Evolutionary conservation across 1,140 invertebrate species (phyloP).

Genomic region (Muscidifurax raptorellus): DNA sequence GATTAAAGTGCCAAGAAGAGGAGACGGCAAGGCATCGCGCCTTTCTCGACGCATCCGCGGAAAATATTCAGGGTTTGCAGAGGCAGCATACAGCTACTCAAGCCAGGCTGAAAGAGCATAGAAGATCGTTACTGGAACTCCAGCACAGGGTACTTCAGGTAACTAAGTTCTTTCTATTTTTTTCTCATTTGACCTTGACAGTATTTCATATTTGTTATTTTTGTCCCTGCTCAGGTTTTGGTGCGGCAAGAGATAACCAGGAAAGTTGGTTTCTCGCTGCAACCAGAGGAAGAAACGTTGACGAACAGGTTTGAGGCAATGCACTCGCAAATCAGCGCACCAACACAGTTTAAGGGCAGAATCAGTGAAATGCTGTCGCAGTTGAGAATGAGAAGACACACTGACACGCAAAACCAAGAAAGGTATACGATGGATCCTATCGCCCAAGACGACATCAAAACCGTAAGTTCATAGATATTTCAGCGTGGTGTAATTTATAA

Average conservation of each 20-base stretch:
- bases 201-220: slow-evolving; percentile 18
- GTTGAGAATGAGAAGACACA: slow-evolving; percentile 85
- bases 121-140: slow-evolving; percentile 84
- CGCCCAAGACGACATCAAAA: slow-evolving; percentile 80
- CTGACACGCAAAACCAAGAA: slow-evolving; percentile 72
- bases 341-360: slow-evolving; percentile 94
- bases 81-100: slow-evolving; percentile 83
- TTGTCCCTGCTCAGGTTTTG: slow-evolving; percentile 80
- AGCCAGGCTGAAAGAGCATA: slow-evolving; percentile 84
- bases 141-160: slow-evolving; percentile 86
- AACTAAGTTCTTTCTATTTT: slow-evolving; percentile 35
- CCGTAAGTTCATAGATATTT: slow-evolving; percentile 69
- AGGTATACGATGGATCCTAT: slow-evolving; percentile 80
- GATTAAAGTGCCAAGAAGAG: slow-evolving; percentile 88
- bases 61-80: slow-evolving; percentile 85
- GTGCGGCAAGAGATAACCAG: slow-evolving; percentile 90
- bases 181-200: neutral
- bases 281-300: slow-evolving; percentile 92
- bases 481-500: neutral
- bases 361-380: slow-evolving; percentile 93
- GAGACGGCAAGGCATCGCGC: slow-evolving; percentile 87
- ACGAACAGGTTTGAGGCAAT: slow-evolving; percentile 90
- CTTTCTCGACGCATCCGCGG: slow-evolving; percentile 84
- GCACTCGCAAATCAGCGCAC: slow-evolving; percentile 89
- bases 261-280: slow-evolving; percentile 89